Base-by-base conservation (phyloP, 2,113 vertebrate species). In the Lipotes vexillifer region DNA sequence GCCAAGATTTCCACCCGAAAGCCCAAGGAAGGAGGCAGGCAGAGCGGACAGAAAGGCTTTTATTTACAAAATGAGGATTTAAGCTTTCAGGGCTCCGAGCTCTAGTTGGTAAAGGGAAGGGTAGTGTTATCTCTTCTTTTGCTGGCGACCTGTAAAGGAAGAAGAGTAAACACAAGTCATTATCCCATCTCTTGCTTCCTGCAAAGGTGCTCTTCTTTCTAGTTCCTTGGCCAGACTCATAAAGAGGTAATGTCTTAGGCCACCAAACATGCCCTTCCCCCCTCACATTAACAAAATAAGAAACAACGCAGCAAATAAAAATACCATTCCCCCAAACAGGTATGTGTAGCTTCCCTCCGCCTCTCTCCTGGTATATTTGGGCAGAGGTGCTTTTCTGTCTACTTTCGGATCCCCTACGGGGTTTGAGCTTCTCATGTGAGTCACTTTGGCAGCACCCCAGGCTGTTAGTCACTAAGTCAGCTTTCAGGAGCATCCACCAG, bases 61-160 rank as follows among this genome's bases (percentile, higher is more conserved):
- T 98, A 98, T 98, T 98, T 98, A 97, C 97, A 97, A 97, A 86
- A 81, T 65, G 91, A 95, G 81, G 59, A 63, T 78, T 89, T 91
- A 17, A 10, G 31, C 46, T 44, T 88, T 82, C 25, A 46, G 49
- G 83, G 78, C 68, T 75, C 71, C 86, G 46, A 66, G 74, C 90
- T 91, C 65, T 84, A 18, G 68, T 44, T 81, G 88, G 65, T 46
- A 82, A 83, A 92, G 69, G 88, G 66, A 81, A 77, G 49, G 41
- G 71, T 25, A 46, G 33, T 25, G 46, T 97, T 97, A 99, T 96
- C 98, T 98, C 90, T 99, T 99, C 97, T 98, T 99, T 97, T 98
- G 98, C 96, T 98, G 98, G 80, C 99, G 99, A 89, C 98, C 99
- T 99, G 59, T 75, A 52, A 61, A 57, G 57, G 2, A 61, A 18